Evolutionary conservation across 64 coral and sea anemone genomes (phyloP).

Genomic region (Montipora foliosa): DNA sequence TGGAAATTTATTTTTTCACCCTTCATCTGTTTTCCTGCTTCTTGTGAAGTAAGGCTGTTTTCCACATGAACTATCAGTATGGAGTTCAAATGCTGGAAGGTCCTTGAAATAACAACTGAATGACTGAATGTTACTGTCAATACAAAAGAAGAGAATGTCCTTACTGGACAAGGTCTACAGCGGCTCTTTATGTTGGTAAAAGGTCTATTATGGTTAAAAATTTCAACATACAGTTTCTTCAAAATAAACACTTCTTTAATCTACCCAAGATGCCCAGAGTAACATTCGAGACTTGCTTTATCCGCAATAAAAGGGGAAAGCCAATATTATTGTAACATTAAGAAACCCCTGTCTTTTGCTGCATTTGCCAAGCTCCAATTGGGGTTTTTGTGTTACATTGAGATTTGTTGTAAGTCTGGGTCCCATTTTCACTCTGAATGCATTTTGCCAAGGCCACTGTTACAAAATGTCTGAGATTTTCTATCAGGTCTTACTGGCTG

Average conservation of each 20-base stretch:
- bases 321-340: too few relatives aligned
- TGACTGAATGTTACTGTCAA: conserved; percentile 89
- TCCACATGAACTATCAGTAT: conserved; percentile 77
- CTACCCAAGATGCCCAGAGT: too few relatives aligned
- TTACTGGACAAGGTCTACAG: background rate
- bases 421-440: background rate
- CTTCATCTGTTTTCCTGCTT: conserved; percentile 95
- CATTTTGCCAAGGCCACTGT: background rate
- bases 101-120: conserved; percentile 99
- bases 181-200: too few relatives aligned
- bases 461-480: background rate
- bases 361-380: too few relatives aligned
- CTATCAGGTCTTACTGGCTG: too few relatives aligned
- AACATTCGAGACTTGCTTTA: too few relatives aligned
- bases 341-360: too few relatives aligned
- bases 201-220: too few relatives aligned
- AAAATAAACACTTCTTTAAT: too few relatives aligned
- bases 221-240: too few relatives aligned
- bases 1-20: conserved; percentile 34
- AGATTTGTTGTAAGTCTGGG: background rate
- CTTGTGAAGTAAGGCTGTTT: conserved; percentile 97
- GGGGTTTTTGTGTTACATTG: too few relatives aligned
- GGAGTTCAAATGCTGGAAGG: conserved; percentile 94
- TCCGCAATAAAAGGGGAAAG: too few relatives aligned
- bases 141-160: background rate